phyloP scores from a whole-genome alignment of 2,888 invertebrate species.

The Trypoxylon attenuatum region DNA sequence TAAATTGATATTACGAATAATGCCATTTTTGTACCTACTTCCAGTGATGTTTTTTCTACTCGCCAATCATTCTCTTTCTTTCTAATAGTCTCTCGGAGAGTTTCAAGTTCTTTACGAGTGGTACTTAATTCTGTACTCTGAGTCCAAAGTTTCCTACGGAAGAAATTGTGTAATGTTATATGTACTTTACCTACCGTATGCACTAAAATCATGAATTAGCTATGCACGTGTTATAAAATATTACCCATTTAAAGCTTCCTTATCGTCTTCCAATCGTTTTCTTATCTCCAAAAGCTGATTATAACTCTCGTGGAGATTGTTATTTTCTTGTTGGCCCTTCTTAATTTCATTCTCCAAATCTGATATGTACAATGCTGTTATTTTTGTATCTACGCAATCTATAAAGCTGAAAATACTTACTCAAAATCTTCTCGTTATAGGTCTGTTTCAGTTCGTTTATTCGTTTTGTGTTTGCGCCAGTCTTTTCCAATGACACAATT shows the following conservation, averaged over 20 bases:
- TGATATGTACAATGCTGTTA: slow-evolving; percentile 57
- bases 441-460: slow-evolving; percentile 82
- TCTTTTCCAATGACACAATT: slow-evolving; percentile 80
- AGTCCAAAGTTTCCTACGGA: slow-evolving; percentile 80
- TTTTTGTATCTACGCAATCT: not conserved
- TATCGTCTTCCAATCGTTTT: slow-evolving; percentile 87
- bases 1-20: not conserved
- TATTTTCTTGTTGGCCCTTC: slow-evolving; percentile 84
- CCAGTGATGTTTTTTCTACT: slow-evolving; percentile 82
- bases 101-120: slow-evolving; percentile 80
- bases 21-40: slow-evolving; percentile 76
- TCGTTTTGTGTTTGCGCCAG: slow-evolving; percentile 80
- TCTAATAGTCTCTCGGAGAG: slow-evolving; percentile 80
- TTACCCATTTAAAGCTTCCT: slow-evolving; percentile 85
- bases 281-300: slow-evolving; percentile 90
- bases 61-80: slow-evolving; percentile 82
- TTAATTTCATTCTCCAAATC: slow-evolving; percentile 82
- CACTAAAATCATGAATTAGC: too few species aligned
- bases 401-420: slow-evolving; percentile 72
- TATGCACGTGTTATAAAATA: not conserved
- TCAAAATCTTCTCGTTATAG: slow-evolving; percentile 81
- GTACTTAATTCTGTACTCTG: slow-evolving; percentile 80
- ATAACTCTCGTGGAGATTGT: slow-evolving; percentile 87
- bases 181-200: too few species aligned
- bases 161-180: too few species aligned